phyloP scores from a whole-genome alignment of 2,113 vertebrate species.

The Struthidea cinerea region DNA sequence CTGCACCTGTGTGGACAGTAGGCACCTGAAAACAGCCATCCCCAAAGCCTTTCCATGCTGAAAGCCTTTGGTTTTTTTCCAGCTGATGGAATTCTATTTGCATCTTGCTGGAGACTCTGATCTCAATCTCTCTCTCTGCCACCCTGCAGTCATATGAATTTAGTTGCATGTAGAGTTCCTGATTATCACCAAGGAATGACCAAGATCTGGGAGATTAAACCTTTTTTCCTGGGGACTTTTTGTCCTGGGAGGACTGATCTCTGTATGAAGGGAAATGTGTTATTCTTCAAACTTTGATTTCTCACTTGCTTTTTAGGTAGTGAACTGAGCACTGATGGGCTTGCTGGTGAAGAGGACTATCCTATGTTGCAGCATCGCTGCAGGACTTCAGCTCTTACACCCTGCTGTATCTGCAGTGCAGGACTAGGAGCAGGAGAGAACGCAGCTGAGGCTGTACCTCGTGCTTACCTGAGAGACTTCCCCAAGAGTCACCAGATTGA shows the following conservation, averaged over 20 bases:
- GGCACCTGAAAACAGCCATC: background rate
- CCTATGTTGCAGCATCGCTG: rapidly evolving
- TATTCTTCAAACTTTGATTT: background rate
- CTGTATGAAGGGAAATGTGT: background rate
- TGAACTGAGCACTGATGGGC: background rate
- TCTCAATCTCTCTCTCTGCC: background rate
- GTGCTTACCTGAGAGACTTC: background rate
- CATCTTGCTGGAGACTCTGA: background rate
- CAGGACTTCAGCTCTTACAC: background rate
- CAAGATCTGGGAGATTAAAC: background rate
- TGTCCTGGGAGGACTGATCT: background rate
- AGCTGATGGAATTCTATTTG: background rate
- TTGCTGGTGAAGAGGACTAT: background rate
- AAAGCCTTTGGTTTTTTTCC: background rate
- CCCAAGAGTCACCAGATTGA: background rate
- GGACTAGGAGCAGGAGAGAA: background rate
- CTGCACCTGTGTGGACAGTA: background rate
- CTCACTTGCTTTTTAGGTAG: background rate
- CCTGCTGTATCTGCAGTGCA: background rate
- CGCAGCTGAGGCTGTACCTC: background rate
- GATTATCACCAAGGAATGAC: background rate
- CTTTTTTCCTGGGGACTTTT: background rate
- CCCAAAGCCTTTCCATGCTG: background rate
- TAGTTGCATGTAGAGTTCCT: background rate
- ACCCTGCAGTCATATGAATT: background rate